These are phyloP conservation scores for Parnassius apollo DNA, from an alignment of 2,888 invertebrate species.

Conservation along the genomic window DNA sequence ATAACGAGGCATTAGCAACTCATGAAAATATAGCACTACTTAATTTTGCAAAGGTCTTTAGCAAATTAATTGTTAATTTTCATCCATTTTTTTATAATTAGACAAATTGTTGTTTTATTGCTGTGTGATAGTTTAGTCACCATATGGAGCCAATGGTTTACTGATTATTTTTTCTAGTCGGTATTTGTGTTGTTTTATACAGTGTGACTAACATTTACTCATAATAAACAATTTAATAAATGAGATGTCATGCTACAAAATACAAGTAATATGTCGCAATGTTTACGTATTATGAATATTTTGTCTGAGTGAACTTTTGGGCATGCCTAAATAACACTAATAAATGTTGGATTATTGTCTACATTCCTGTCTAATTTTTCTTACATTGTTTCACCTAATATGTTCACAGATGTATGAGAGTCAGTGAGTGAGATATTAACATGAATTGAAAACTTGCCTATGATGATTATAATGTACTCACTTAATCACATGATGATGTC, in stretches of 20 bases:
- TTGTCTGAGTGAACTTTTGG: constrained; percentile 15
- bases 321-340: constrained; percentile 20
- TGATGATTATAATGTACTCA: constrained; percentile 5
- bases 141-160: not conserved
- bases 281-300: constrained; percentile 7
- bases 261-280: not conserved
- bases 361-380: constrained; percentile 24
- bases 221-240: constrained; percentile 21
- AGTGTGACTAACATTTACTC: constrained; percentile 24
- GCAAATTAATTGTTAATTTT: too few species aligned
- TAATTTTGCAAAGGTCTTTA: too few species aligned
- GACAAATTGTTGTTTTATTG: not conserved
- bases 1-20: too few species aligned
- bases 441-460: constrained; percentile 22
- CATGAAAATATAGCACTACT: too few species aligned
- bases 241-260: constrained; percentile 7
- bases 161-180: constrained; percentile 19
- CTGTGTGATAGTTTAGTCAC: constrained; percentile 6
- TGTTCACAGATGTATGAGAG: constrained; percentile 3
- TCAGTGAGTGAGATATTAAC: not conserved
- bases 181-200: constrained; percentile 22
- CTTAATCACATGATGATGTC: not conserved
- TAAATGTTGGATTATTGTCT: constrained; percentile 14
- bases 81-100: not conserved
- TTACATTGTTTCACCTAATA: constrained; percentile 13